Percentiles rank a stretch among this genome's conserved stretches.
phyloP scores from a whole-genome alignment of 2,113 vertebrate species.

The Hippocampus abdominalis region DNA sequence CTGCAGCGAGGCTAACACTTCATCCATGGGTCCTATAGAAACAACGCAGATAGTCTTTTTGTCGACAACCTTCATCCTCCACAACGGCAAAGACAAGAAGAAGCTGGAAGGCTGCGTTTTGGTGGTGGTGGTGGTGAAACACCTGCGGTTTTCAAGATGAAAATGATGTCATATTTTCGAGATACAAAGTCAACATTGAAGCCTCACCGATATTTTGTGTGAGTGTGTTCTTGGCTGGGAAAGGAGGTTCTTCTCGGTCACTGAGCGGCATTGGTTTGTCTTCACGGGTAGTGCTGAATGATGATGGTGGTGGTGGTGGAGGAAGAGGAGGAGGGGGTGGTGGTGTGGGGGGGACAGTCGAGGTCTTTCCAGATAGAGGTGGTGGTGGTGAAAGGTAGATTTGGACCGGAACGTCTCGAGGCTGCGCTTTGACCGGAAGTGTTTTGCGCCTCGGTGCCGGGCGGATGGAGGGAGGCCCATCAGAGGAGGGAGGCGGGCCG shows the following conservation, averaged over 20 bases:
- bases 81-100: slow-evolving; percentile 8
- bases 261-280: slow-evolving; percentile 66
- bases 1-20: slow-evolving; percentile 88
- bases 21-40: slow-evolving; percentile 85
- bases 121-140: slow-evolving; percentile 23
- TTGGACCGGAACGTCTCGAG: slow-evolving; percentile 67
- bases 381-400: slow-evolving; percentile 49
- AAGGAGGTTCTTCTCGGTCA: slow-evolving; percentile 40
- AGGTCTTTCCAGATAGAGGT: slow-evolving; percentile 24
- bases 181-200: background rate
- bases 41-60: slow-evolving; percentile 1
- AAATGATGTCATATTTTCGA: too few relatives aligned
- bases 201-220: slow-evolving; percentile 80
- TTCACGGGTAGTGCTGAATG: slow-evolving; percentile 4
- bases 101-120: slow-evolving; percentile 1
- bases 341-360: rapidly evolving
- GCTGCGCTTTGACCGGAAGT: slow-evolving; percentile 32
- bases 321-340: slow-evolving; percentile 25
- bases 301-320: background rate
- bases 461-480: slow-evolving; percentile 12
- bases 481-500: slow-evolving; percentile 10
- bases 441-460: slow-evolving; percentile 42
- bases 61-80: slow-evolving; percentile 12
- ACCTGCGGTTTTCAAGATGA: slow-evolving; percentile 1
- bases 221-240: slow-evolving; percentile 61